Conservation (phyloP, 2,888 invertebrate genomes). For the Carabus problematicus region DNA sequence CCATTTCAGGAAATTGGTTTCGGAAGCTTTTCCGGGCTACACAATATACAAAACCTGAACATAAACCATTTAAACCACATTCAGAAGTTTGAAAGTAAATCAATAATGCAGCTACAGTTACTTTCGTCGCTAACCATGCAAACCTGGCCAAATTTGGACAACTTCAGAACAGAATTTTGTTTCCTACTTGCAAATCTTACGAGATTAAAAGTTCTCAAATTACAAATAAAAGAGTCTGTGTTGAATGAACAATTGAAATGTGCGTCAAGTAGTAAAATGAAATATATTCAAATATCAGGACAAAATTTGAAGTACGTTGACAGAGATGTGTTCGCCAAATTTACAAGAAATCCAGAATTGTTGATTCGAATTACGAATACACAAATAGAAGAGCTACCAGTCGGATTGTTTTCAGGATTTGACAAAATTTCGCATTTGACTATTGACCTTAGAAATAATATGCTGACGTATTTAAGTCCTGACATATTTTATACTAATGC, state of each 20-base stretch:
- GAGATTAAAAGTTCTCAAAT: constrained; percentile 75
- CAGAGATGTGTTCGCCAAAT: constrained; percentile 78
- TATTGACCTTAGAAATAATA: constrained; percentile 83
- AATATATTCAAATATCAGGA: constrained; percentile 82
- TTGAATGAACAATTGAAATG: constrained; percentile 79
- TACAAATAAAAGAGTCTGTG: constrained; percentile 76
- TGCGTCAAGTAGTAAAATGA: constrained; percentile 78
- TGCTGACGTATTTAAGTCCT: constrained; percentile 78
- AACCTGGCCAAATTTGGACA: constrained; percentile 78
- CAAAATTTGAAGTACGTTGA: constrained; percentile 74
- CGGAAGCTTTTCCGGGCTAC: constrained; percentile 75
- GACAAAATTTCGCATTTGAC: constrained; percentile 81
- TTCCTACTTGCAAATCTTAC: constrained; percentile 75
- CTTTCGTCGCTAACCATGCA: constrained; percentile 75
- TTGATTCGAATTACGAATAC: constrained; percentile 80
- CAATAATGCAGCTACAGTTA: constrained; percentile 74
- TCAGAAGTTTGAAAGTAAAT: constrained; percentile 76
- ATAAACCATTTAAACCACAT: constrained; percentile 76
- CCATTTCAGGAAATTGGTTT: constrained; percentile 68
- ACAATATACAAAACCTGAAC: constrained; percentile 76
- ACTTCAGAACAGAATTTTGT: constrained; percentile 67
- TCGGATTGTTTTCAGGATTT: constrained; percentile 78
- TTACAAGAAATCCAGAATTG: constrained; percentile 77
- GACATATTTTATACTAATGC: constrained; percentile 87
- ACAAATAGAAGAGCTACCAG: constrained; percentile 78